Conservation (phyloP, 1,140 invertebrate genomes). For the Megalonaias nervosa region DNA sequence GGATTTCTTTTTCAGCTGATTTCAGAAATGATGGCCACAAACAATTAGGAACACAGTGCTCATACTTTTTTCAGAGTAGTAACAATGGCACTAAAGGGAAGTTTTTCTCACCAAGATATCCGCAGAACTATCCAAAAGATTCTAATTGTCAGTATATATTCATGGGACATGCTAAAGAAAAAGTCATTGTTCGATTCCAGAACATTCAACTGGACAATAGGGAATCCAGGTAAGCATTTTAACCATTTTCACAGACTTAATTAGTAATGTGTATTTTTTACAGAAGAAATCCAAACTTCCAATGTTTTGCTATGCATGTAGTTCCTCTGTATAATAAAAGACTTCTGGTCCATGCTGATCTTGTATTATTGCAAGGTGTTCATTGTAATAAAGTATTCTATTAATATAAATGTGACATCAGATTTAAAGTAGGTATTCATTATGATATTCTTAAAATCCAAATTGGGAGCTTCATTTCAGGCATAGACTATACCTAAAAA, state of each 20-base stretch:
- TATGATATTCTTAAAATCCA: too few species aligned
- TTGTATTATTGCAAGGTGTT: too few species aligned
- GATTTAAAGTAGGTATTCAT: too few species aligned
- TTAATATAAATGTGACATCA: too few species aligned
- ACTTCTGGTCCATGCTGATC: too few species aligned
- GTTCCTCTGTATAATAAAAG: too few species aligned
- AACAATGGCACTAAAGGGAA: conserved; percentile 21
- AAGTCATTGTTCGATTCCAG: conserved; percentile 20
- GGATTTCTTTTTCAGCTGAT: conserved; percentile 7
- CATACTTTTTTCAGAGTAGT: conserved; percentile 21
- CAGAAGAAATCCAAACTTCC: too few species aligned
- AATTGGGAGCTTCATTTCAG: too few species aligned
- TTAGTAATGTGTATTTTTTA: too few species aligned
- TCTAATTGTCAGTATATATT: conserved; percentile 30
- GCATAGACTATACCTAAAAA: too few species aligned
- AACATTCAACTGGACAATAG: conserved; percentile 20
- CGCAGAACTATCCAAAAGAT: conserved; percentile 26
- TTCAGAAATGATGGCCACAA: conserved; percentile 25
- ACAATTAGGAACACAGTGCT: conserved; percentile 20
- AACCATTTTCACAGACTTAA: background rate
- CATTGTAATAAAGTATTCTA: too few species aligned
- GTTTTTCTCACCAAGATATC: conserved; percentile 30
- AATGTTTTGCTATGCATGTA: too few species aligned
- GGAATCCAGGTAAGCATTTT: background rate
- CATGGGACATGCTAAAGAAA: conserved; percentile 21